Evolutionary conservation across 2,888 invertebrate species (phyloP), one percentile per base, ranked within the genome.

Genomic region (Apamea anceps): DNA sequence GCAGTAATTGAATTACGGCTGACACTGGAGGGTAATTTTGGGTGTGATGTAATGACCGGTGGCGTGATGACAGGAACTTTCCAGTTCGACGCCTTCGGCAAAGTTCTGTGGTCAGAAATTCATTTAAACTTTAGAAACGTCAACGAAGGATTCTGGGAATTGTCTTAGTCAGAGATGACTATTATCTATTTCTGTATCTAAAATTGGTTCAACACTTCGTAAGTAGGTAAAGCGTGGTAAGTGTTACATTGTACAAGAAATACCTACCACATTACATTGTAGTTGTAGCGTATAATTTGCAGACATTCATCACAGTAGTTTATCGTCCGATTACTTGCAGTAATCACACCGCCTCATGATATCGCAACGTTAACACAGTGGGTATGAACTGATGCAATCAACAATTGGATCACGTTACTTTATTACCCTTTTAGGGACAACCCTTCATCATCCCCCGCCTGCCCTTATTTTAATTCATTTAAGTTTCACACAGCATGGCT

Each of bases 1-100:
- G 76, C 68, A 83, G 79, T 79, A 77, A 79, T 82, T 79, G 51
- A 88, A 86, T 87, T 81, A 83, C 37, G 72, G 7, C 70, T 48
- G 62, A 72, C 63, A 74, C 37, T 63, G 63, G 78, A 54, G 42
- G 79, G 42, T 70, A 42, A 82, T 81, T 60, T 77, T 65, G 77
- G 48, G 72, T 72, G 70, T 75, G 54, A 70, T 54, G 73, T 67
- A 71, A 83, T 73, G 42, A 74, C 51, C 32, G 63, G 45, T 15
- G 54, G 62, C 28, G 54, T 10, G 42, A 74, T 72, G 74, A 72
- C 72, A 15, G 1, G 75, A 37, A 45, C 18, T n/a, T 71, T 74
- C 63, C 60, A 45, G 51, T 45, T 51, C 37, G 54, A 45, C 15
- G 80, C 45, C 28, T 48, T n/a, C 1, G 15, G n/a, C 54, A 3